These are phyloP conservation scores for Oncorhynchus clarkii DNA, from an alignment of 2,113 vertebrate genomes.

Conservation along the genomic window DNA sequence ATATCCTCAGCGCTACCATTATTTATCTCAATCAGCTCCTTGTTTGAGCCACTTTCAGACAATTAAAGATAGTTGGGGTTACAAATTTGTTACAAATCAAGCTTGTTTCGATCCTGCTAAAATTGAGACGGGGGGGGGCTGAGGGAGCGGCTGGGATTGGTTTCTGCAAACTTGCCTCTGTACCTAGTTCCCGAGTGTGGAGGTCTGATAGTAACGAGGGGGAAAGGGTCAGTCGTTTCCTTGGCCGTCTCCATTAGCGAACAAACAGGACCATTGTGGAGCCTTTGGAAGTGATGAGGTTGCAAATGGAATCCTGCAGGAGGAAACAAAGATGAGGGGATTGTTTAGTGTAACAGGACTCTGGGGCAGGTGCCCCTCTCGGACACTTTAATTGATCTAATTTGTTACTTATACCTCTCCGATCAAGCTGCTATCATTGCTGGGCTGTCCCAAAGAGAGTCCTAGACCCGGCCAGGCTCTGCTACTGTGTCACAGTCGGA, in stretches of 20 bases:
- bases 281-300: constrained; percentile 69
- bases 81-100: constrained; percentile 86
- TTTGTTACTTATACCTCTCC: constrained; percentile 94
- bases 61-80: constrained; percentile 69
- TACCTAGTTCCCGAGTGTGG: constrained; percentile 68
- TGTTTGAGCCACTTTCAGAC: constrained; percentile 61
- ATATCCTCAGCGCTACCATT: constrained; percentile 41
- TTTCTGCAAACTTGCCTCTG: constrained; percentile 72
- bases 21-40: constrained; percentile 63
- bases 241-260: constrained; percentile 77
- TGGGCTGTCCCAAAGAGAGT: constrained; percentile 66
- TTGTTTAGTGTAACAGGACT: constrained; percentile 88
- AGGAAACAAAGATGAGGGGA: constrained; percentile 87
- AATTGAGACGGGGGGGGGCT: constrained; percentile 58
- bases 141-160: constrained; percentile 56
- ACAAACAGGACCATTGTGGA: constrained; percentile 87
- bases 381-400: constrained; percentile 96
- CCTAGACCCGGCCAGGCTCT: not conserved
- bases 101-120: constrained; percentile 72
- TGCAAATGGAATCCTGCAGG: constrained; percentile 76
- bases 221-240: constrained; percentile 78
- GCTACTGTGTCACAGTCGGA: constrained; percentile 69
- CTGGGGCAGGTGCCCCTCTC: constrained; percentile 85
- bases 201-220: constrained; percentile 79
- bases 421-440: constrained; percentile 85